Base-by-base conservation (phyloP, 1,140 invertebrate genomes). In the Drosophila bocqueti region DNA sequence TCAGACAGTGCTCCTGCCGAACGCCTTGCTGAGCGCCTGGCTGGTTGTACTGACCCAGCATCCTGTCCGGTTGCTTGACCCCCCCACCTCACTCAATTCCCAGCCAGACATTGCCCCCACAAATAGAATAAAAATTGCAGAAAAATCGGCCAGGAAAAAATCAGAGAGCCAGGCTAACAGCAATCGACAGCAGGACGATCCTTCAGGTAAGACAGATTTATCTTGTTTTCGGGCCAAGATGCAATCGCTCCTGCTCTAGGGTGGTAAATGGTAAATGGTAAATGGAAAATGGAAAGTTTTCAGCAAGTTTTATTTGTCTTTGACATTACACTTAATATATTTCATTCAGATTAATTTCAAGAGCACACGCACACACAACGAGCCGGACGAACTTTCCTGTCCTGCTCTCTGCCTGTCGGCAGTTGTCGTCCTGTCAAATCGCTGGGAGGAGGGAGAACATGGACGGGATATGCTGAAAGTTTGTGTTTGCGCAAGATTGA, bases 311-410 rank as follows among this genome's bases (percentile, higher is more conserved):
- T 45, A 61, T 77, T 77, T 77, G 75, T 77, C 75, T 68, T 77
- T 76, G 10, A 63, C 74, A 77, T 77, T 77, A 77, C 74, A 77
- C 64, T 77, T 52, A 62, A 77, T 77, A 40, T 68, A 61, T 59
- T 77, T 77, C 63, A 77, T 77, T 77, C 38, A 62, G 60, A 69
- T 77, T 77, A 77, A 77, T 77, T 77, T 68, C 42, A 18, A 77
- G 64, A 77, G 63, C 64, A 77, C 47, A 57, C 36, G 38, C 18
- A 66, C 49, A 67, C 29, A 75, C 24, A 24, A 16, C 40, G 31
- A 26, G 50, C 10, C 2, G 26, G 36, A 9, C 42, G 7, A 69
- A 61, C 24, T 54, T 75, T 54, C n/a, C 16, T n/a, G 21, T 55
- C 21, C 34, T 55, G 31, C 10, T 16, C n/a, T 15, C n/a, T 16